These are phyloP conservation scores for Polypterus bichir DNA, from an alignment of 2,113 vertebrate species.

Conservation along the genomic window DNA sequence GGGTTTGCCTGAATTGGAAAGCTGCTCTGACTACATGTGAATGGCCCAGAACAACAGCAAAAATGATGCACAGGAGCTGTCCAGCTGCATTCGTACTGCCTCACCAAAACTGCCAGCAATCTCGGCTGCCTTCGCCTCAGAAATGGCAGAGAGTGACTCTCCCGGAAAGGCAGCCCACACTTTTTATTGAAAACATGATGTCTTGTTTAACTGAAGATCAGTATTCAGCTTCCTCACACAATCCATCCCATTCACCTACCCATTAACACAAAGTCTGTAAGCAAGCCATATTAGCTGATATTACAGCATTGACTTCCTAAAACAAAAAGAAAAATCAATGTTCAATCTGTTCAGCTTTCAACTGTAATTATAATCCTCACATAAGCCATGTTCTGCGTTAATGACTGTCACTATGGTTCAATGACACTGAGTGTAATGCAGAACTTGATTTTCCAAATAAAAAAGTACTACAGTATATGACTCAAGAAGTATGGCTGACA, in stretches of 20 bases:
- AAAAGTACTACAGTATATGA: no score
- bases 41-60: no score
- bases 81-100: no score
- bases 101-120: no score
- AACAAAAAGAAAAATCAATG: constrained; percentile 10
- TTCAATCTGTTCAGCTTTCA: constrained; percentile 13
- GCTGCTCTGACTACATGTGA: no score
- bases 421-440: neutral
- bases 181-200: constrained; percentile 26
- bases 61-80: no score
- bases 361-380: constrained; percentile 6
- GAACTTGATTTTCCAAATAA: no score
- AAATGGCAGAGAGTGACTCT: no score
- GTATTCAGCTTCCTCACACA: constrained; percentile 33
- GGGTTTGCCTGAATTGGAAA: no score
- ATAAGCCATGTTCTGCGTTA: constrained; percentile 3
- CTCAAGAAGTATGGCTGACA: no score
- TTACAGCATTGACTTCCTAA: neutral
- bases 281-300: constrained; percentile 3
- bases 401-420: constrained; percentile 14
- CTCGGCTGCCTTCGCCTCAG: no score
- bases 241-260: constrained; percentile 22
- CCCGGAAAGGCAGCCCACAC: no score
- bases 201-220: constrained; percentile 41
- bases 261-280: constrained; percentile 19